Conservation (phyloP, 2,113 vertebrate genomes). For the Orycteropus afer region DNA sequence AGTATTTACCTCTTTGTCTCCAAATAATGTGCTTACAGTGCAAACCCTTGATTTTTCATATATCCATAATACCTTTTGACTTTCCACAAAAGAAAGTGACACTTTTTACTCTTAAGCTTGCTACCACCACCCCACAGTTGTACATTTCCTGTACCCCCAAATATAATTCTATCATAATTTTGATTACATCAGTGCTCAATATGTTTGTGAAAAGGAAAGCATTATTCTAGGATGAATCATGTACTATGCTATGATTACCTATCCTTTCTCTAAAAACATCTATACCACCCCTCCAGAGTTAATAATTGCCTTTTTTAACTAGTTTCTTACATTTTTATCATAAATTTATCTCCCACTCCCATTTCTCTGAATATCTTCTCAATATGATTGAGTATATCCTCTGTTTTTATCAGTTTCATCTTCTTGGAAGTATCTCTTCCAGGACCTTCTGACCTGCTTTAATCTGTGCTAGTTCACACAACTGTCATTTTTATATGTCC, state of each 20-base stretch:
- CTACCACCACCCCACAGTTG: neutral
- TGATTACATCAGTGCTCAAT: neutral
- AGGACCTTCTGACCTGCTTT: neutral
- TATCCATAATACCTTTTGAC: neutral
- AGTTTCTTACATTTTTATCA: conserved; percentile 14
- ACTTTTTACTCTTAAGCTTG: neutral
- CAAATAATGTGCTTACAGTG: neutral
- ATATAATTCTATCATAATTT: neutral
- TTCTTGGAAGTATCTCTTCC: neutral
- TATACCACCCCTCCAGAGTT: neutral
- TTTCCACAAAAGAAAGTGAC: neutral
- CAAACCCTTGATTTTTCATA: neutral
- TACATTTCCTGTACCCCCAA: neutral
- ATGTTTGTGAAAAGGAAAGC: neutral
- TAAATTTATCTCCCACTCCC: neutral
- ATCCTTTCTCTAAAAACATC: neutral
- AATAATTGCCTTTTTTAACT: neutral
- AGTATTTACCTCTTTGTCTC: neutral
- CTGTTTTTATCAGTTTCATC: neutral
- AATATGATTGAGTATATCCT: neutral
- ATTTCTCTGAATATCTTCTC: neutral
- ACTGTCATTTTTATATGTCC: neutral
- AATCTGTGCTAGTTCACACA: neutral
- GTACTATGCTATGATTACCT: neutral
- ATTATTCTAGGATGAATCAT: neutral